phyloP scores from a whole-genome alignment of 2,113 vertebrate species.

The Microtus ochrogaster region DNA sequence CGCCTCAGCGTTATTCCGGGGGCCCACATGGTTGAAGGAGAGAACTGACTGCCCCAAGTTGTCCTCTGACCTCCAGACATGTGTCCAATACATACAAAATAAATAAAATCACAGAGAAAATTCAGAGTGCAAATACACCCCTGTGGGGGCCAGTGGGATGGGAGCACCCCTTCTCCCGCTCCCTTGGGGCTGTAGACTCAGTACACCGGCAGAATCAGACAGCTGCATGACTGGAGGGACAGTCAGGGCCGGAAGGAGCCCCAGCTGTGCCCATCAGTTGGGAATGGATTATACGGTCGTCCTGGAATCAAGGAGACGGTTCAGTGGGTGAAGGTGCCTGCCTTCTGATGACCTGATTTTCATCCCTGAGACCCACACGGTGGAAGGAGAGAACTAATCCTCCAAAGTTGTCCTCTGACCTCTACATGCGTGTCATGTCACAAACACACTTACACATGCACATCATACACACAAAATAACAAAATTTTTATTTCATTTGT shows the following conservation, averaged over 20 bases:
- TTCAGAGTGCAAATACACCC: background rate
- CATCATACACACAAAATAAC: background rate
- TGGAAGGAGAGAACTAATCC: background rate
- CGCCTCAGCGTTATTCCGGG: too few relatives aligned
- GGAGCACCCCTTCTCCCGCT: too few relatives aligned
- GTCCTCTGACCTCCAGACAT: background rate
- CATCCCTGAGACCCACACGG: background rate
- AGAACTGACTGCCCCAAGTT: background rate
- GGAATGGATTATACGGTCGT: fast-evolving
- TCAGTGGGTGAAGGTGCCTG: background rate
- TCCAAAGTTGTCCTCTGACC: background rate
- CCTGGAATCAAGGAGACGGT: background rate
- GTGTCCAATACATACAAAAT: background rate
- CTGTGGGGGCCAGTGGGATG: fast-evolving
- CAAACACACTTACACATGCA: background rate
- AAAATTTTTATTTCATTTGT: background rate
- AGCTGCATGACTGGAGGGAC: background rate
- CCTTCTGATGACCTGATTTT: background rate
- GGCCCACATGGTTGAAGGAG: background rate
- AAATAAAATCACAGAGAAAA: background rate
- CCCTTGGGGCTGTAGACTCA: fast-evolving
- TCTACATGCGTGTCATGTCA: background rate
- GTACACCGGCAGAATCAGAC: background rate
- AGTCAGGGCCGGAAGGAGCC: background rate
- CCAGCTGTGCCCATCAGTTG: background rate